Conservation (phyloP, 2,113 vertebrate species). For the Muntiacus reevesi region DNA sequence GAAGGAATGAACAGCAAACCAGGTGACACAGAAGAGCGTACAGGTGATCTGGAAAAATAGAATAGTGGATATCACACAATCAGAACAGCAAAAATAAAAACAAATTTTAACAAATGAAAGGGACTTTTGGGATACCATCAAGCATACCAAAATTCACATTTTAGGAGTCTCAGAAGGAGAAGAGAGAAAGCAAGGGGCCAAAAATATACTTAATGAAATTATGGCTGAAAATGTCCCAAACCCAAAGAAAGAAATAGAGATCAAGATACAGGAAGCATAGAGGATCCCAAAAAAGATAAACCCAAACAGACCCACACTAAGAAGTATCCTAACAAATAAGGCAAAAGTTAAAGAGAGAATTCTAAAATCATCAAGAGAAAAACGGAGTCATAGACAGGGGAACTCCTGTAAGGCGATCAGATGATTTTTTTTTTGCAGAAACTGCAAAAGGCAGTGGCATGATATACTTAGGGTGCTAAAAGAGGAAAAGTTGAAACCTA, state of each 20-base stretch:
- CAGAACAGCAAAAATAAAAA: background rate
- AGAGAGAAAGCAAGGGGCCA: background rate
- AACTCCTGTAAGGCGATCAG: background rate
- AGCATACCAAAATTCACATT: background rate
- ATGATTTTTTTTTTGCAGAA: background rate
- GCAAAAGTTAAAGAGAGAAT: background rate
- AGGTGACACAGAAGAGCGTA: background rate
- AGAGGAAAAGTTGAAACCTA: background rate
- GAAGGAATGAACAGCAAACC: background rate
- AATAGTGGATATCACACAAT: background rate
- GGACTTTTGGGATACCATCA: background rate
- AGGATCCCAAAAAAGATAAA: background rate
- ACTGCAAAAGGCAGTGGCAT: background rate
- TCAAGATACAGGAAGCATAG: background rate
- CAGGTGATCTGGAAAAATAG: background rate
- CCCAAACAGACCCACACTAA: background rate
- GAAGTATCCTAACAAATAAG: background rate
- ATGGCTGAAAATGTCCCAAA: background rate
- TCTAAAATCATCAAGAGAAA: background rate
- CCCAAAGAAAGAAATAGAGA: background rate
- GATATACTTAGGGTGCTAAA: background rate
- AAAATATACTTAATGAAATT: background rate
- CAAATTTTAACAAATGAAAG: background rate
- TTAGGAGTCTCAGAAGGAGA: background rate
- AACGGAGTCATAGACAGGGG: background rate